Conservation (phyloP, 2,113 vertebrate species). For the Phalacrocorax aristotelis region DNA sequence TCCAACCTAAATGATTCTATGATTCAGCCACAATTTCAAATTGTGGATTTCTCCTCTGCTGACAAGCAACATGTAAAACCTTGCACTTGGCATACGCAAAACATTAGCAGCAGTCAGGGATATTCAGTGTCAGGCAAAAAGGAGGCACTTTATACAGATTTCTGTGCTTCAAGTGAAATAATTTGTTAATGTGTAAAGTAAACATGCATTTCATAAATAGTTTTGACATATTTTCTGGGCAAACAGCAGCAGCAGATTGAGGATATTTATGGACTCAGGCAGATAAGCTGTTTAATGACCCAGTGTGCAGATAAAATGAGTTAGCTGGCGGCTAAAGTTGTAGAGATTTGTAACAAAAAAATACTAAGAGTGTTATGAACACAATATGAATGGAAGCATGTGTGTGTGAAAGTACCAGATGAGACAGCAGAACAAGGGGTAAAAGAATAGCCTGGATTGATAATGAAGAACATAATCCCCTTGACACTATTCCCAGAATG, state of each 20-base stretch:
- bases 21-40: background rate
- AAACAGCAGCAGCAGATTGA: background rate
- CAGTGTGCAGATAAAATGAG: background rate
- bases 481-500: background rate
- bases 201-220: background rate
- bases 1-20: background rate
- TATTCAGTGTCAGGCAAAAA: background rate
- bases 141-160: background rate
- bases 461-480: background rate
- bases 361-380: background rate
- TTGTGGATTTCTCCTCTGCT: background rate
- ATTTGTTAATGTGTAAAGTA: conserved; percentile 1
- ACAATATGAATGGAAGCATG: background rate
- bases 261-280: background rate
- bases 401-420: background rate
- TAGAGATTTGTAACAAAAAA: background rate
- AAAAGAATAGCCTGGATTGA: background rate
- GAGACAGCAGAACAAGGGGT: background rate
- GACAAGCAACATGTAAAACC: background rate
- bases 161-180: background rate
- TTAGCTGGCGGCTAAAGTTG: background rate
- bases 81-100: background rate
- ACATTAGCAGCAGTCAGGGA: background rate
- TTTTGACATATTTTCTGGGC: background rate
- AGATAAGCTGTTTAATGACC: background rate